Evolutionary conservation across 2,888 invertebrate species (phyloP), one percentile per base, ranked within the genome.

Genomic region (Ashinkailepas kermadecensis): DNA sequence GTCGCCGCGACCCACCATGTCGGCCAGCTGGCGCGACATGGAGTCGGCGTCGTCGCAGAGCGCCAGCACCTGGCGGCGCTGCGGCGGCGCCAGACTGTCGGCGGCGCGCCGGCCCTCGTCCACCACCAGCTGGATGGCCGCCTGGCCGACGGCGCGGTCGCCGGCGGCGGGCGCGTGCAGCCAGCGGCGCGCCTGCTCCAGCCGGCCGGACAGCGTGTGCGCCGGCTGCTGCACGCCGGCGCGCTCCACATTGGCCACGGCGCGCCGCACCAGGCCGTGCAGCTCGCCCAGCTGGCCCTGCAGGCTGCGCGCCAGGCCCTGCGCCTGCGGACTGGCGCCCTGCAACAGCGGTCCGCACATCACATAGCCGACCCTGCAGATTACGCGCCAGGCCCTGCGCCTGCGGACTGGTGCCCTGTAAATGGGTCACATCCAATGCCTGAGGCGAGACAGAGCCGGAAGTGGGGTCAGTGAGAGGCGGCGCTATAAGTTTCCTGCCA

Each of bases 1-100:
- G 85, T 92, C 91, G 10, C 97, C 97, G 80, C 92, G 91, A 25
- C 92, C 91, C 86, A 95, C 95, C 84, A 97, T 88, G 87, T 97
- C 97, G 12, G 93, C 91, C 83, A 97, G 89, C 86, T 94, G 92
- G 85, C 93, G 92, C 6, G 95, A 92, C n/a, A 98, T 89, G 0
- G 92, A 91, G 87, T 99, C 97, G 9, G 96, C 96, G 85, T 98
- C 97, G 82, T 96, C 94, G 88, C 98, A 99, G 54, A 74, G 74
- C 21, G 54, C 54, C 54, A 8, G 54, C 21, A 98, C 90, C 86
- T 94, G 93, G 81, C 96, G 89, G 79, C 99, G 93, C 86, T 97
- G 96, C 0, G 94, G 92, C 87, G 96, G 94, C 87, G 97, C 96
- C n/a, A 95, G 93, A 8, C 95, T 94, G 86, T 97, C 96, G 2